Conservation (phyloP, 2,888 invertebrate species). For the Malachius bipustulatus region DNA sequence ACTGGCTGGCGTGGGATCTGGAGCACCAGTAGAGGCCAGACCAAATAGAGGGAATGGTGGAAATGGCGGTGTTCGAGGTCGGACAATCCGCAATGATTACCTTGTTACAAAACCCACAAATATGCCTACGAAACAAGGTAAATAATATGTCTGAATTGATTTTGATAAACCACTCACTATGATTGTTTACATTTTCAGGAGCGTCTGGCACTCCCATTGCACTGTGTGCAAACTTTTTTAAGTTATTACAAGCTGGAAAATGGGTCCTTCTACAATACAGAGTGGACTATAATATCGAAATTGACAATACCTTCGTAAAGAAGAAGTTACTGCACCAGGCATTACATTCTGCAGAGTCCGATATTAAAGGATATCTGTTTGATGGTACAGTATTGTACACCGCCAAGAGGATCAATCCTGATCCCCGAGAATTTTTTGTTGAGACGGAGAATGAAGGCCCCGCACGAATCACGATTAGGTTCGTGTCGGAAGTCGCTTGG, state of each 20-base stretch:
- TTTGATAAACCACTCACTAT: too few relatives aligned
- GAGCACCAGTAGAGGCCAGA: too few relatives aligned
- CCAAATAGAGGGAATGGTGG: too few relatives aligned
- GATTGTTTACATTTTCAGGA: too few relatives aligned
- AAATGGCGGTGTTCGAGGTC: slow-evolving; percentile 25
- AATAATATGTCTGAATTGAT: too few relatives aligned
- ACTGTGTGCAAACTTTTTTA: slow-evolving; percentile 58
- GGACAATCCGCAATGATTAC: slow-evolving; percentile 22
- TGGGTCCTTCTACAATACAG: slow-evolving; percentile 68
- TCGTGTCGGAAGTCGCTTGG: slow-evolving; percentile 49
- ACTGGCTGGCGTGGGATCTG: too few relatives aligned
- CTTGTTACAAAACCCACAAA: slow-evolving; percentile 21
- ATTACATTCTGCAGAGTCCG: too few relatives aligned
- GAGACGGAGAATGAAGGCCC: slow-evolving; percentile 35
- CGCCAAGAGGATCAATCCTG: slow-evolving; percentile 42
- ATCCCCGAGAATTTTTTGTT: slow-evolving; percentile 50
- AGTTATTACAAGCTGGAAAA: slow-evolving; percentile 47
- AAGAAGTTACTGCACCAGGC: slow-evolving; percentile 42
- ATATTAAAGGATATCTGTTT: slow-evolving; percentile 50
- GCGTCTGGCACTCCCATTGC: slow-evolving; percentile 38
- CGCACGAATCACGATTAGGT: slow-evolving; percentile 45
- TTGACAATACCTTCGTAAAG: slow-evolving; percentile 51
- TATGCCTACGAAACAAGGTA: slow-evolving; percentile 23
- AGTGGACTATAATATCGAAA: slow-evolving; percentile 61
- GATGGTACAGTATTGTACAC: slow-evolving; percentile 64